phyloP scores from a whole-genome alignment of 2,888 invertebrate species.

The Eledona agricola region DNA sequence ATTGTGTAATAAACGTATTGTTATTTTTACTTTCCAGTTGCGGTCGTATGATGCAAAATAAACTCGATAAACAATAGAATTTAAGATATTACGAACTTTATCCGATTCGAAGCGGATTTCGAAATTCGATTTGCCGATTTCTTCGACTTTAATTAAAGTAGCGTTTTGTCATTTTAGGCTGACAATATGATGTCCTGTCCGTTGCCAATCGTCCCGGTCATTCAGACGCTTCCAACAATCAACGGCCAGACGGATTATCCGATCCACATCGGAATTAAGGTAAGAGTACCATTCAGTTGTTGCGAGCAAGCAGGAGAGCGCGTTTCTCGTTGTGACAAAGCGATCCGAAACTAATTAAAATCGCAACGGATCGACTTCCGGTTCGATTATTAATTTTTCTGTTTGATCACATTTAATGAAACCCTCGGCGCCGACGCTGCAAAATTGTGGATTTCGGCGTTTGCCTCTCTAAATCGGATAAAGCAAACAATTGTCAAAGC shows the following conservation, averaged over 20 bases:
- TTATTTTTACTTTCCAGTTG: too few relatives aligned
- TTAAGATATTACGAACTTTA: too few relatives aligned
- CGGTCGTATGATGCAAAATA: too few relatives aligned
- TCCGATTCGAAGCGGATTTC: too few relatives aligned
- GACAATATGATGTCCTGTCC: constrained; percentile 74
- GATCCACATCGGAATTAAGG: constrained; percentile 74
- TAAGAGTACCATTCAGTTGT: constrained; percentile 51
- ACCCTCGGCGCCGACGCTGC: not conserved
- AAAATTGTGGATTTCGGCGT: constrained; percentile 4
- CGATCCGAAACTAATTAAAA: constrained; percentile 25
- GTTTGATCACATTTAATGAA: constrained; percentile 6
- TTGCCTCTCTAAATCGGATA: constrained; percentile 35
- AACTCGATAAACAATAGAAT: too few relatives aligned
- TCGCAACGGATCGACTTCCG: constrained; percentile 10
- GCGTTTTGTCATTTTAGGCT: constrained; percentile 57
- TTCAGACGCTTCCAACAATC: constrained; percentile 69
- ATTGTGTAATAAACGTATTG: too few relatives aligned
- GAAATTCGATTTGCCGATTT: too few relatives aligned
- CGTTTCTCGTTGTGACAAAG: too few relatives aligned
- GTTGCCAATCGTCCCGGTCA: constrained; percentile 69
- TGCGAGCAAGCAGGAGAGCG: too few relatives aligned
- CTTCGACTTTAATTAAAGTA: not conserved
- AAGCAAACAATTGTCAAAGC: constrained; percentile 35
- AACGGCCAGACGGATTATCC: constrained; percentile 67
- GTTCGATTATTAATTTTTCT: constrained; percentile 18